These are phyloP conservation scores for Alosa sapidissima DNA, from an alignment of 2,797 vertebrate species.

Conservation along the genomic window DNA sequence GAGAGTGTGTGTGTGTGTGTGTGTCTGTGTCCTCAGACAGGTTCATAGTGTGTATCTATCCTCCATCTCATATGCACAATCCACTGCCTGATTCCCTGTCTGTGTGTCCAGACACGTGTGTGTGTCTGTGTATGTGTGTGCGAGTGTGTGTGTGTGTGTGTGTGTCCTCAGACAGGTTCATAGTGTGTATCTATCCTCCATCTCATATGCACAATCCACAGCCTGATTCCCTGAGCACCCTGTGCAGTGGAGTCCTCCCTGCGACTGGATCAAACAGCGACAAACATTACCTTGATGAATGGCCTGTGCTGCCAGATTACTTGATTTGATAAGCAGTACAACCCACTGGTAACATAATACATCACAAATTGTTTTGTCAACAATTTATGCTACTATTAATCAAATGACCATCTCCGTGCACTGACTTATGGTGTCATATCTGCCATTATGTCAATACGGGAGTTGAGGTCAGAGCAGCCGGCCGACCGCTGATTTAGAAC, in stretches of 20 bases:
- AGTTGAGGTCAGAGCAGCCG: constrained; percentile 75
- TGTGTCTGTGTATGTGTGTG: background rate
- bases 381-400: constrained; percentile 84
- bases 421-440: background rate
- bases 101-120: background rate
- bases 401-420: constrained; percentile 75
- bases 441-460: constrained; percentile 74
- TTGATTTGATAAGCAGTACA: constrained; percentile 85
- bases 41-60: background rate
- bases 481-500: constrained; percentile 77
- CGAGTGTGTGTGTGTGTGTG: background rate
- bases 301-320: constrained; percentile 76
- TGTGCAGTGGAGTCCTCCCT: background rate
- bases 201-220: background rate
- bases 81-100: background rate
- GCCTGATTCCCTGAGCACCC: background rate
- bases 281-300: constrained; percentile 77
- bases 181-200: background rate
- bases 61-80: background rate
- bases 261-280: too few species aligned
- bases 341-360: constrained; percentile 81
- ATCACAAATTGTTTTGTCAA: constrained; percentile 88
- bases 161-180: background rate
- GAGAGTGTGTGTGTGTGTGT: background rate
- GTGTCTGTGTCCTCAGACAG: background rate